Percentiles rank a stretch among this genome's conserved stretches.
These are phyloP conservation scores for Ia io DNA, from an alignment of 2,113 vertebrate species.

Conservation along the genomic window DNA sequence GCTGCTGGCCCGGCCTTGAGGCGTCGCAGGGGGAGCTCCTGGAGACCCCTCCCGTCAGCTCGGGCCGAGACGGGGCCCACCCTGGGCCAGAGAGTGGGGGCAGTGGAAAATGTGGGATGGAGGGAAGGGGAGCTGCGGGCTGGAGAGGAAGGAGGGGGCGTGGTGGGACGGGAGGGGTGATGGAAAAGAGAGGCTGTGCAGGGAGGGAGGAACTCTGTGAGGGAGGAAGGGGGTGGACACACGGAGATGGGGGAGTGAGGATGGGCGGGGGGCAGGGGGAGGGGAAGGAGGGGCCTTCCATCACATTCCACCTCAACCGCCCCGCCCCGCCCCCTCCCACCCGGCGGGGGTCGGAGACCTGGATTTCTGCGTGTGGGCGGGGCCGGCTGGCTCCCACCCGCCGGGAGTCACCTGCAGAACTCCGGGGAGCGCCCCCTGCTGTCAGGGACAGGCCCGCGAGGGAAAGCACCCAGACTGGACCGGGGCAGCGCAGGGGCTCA, in stretches of 20 bases:
- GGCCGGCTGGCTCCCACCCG: not conserved
- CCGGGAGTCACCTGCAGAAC: not conserved
- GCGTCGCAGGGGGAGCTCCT: not conserved
- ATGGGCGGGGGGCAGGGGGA: not conserved
- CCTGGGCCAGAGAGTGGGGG: not conserved
- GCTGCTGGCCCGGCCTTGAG: no score
- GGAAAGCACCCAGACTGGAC: not conserved
- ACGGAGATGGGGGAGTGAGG: accelerated
- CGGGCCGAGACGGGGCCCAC: not conserved
- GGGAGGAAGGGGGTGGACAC: accelerated
- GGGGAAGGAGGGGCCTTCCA: not conserved
- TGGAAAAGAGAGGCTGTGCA: accelerated
- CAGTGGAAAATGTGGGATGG: not conserved
- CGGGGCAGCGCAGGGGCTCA: accelerated
- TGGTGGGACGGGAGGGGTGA: not conserved
- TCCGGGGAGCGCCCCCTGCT: not conserved
- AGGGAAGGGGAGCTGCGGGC: accelerated
- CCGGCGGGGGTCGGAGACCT: accelerated
- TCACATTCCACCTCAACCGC: not conserved
- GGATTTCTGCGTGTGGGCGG: not conserved
- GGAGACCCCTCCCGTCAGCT: not conserved
- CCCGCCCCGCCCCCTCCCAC: not conserved
- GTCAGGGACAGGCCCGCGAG: no score
- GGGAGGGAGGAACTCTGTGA: not conserved
- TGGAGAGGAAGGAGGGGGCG: not conserved